Evolutionary conservation across 1,140 invertebrate species (phyloP).

Genomic region (Aricia agestis): DNA sequence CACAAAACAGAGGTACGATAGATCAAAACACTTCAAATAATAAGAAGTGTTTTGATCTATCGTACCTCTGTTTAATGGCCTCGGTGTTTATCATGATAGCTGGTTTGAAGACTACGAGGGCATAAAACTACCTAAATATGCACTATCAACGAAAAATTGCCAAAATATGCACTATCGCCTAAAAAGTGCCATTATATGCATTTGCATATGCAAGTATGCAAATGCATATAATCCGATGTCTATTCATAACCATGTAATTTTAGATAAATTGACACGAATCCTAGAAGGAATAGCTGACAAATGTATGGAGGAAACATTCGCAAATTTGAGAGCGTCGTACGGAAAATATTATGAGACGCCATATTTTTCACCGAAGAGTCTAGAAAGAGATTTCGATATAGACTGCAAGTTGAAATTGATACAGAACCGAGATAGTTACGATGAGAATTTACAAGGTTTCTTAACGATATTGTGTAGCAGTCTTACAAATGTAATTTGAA

Average conservation of each 20-base stretch:
- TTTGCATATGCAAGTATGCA: too few relatives aligned
- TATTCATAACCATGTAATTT: not conserved
- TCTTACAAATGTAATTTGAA: slow-evolving; percentile 53
- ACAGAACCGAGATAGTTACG: slow-evolving; percentile 49
- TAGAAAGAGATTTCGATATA: slow-evolving; percentile 42
- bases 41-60: too few relatives aligned
- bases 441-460: slow-evolving; percentile 73
- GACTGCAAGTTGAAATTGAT: slow-evolving; percentile 39
- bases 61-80: too few relatives aligned
- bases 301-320: slow-evolving; percentile 22
- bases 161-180: too few relatives aligned
- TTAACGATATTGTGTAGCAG: slow-evolving; percentile 50
- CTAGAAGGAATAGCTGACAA: slow-evolving; percentile 40
- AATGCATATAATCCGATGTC: too few relatives aligned
- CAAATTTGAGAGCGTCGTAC: slow-evolving; percentile 26
- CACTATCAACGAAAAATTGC: too few relatives aligned
- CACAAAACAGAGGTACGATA: too few relatives aligned
- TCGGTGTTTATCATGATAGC: too few relatives aligned
- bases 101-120: too few relatives aligned
- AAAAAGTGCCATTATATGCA: too few relatives aligned
- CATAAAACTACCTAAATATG: too few relatives aligned
- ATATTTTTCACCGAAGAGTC: slow-evolving; percentile 44
- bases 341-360: slow-evolving; percentile 36
- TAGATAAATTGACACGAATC: slow-evolving; percentile 41
- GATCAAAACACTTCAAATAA: too few relatives aligned